These are phyloP conservation scores for Laspeyria flexula DNA, from an alignment of 2,888 invertebrate species.

Conservation along the genomic window DNA sequence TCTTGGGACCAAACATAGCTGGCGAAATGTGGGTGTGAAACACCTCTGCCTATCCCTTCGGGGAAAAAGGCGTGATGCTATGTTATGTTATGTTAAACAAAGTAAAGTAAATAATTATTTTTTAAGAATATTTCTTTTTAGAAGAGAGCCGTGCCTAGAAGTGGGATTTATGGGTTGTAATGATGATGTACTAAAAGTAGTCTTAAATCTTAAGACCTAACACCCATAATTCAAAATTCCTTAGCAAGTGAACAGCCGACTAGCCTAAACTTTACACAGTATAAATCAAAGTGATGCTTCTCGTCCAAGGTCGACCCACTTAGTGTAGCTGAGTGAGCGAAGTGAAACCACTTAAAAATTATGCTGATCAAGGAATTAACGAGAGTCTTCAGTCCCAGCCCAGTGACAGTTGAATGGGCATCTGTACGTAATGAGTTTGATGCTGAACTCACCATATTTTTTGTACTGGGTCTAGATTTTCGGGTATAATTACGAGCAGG, in stretches of 20 bases:
- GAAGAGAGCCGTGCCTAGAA: no score
- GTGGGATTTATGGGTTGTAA: no score
- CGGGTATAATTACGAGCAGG: background rate
- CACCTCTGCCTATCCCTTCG: no score
- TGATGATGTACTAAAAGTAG: no score
- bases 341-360: conserved; percentile 15
- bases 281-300: conserved; percentile 5
- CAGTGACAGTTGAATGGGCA: conserved; percentile 5
- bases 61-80: no score
- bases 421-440: conserved; percentile 5
- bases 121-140: no score
- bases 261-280: background rate
- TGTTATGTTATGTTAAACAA: no score
- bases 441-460: background rate
- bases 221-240: background rate
- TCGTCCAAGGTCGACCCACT: conserved; percentile 11
- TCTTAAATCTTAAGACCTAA: no score
- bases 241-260: background rate
- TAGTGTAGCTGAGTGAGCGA: conserved; percentile 4
- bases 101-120: no score
- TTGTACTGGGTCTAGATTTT: background rate
- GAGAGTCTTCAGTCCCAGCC: conserved; percentile 9
- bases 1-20: no score
- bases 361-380: conserved; percentile 17
- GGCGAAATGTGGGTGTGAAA: no score